Conservation (phyloP, 2,888 invertebrate genomes). For the Syrista parreyssii region DNA sequence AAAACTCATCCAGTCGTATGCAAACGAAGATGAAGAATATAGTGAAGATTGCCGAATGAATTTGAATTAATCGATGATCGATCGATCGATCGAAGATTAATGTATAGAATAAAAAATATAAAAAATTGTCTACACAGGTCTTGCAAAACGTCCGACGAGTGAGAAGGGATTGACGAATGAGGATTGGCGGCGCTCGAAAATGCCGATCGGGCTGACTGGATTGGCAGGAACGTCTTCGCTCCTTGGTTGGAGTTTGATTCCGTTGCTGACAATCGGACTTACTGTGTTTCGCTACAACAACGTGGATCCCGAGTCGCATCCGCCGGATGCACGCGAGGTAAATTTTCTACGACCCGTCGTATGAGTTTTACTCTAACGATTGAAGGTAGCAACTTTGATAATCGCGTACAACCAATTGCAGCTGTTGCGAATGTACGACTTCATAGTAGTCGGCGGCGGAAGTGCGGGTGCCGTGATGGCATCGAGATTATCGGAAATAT, state of each 20-base stretch:
- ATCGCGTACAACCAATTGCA: conserved; percentile 58
- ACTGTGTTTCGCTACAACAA: conserved; percentile 84
- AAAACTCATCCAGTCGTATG: background rate
- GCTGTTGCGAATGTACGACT: conserved; percentile 85
- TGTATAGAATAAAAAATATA: background rate
- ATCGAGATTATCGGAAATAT: conserved; percentile 82
- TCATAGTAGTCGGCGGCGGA: conserved; percentile 87
- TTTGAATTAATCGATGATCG: no score
- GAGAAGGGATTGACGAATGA: conserved; percentile 20
- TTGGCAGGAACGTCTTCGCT: conserved; percentile 69
- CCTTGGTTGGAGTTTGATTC: conserved; percentile 78
- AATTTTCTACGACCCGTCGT: conserved; percentile 53
- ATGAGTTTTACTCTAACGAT: rapidly evolving
- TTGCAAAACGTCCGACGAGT: background rate
- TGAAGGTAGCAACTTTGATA: no score
- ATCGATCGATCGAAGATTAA: no score
- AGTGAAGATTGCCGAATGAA: no score
- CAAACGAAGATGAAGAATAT: background rate
- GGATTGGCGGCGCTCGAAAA: conserved; percentile 40
- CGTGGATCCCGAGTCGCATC: conserved; percentile 85
- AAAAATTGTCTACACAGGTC: background rate
- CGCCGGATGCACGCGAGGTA: conserved; percentile 78
- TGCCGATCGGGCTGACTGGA: conserved; percentile 67
- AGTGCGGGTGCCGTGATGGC: conserved; percentile 92
- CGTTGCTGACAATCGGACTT: conserved; percentile 83